These are phyloP conservation scores for Stenichneumon culpator DNA, from an alignment of 2,888 invertebrate species.

Conservation along the genomic window DNA sequence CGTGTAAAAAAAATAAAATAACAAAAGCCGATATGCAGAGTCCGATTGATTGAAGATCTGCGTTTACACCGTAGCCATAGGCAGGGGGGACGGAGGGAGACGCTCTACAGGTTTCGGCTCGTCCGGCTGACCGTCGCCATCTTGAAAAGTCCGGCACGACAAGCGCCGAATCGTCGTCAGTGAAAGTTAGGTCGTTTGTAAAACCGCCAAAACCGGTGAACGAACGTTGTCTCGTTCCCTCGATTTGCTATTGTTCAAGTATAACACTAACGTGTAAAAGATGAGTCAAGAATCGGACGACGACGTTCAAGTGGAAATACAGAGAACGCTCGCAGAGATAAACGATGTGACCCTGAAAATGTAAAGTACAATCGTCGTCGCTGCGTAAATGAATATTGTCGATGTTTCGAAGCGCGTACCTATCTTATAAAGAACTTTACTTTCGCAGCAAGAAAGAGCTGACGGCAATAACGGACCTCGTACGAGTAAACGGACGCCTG, in stretches of 20 bases:
- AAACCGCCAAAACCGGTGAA: constrained; percentile 40
- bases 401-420: constrained; percentile 49
- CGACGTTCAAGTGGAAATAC: constrained; percentile 66
- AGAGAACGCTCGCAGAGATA: constrained; percentile 69
- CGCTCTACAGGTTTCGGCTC: not conserved
- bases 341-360: constrained; percentile 69
- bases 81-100: not conserved
- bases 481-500: constrained; percentile 71
- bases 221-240: not conserved
- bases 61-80: no score
- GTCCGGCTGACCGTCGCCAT: not conserved
- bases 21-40: not conserved
- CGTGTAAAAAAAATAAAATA: not conserved
- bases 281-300: constrained; percentile 58
- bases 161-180: not conserved
- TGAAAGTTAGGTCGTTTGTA: constrained; percentile 27
- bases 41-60: not conserved
- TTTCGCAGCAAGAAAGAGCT: constrained; percentile 75
- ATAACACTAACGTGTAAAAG: not conserved
- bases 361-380: constrained; percentile 63
- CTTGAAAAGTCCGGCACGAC: not conserved
- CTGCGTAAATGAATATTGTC: not conserved
- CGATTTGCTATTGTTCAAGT: not conserved
- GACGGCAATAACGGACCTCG: constrained; percentile 70
- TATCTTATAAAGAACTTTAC: not conserved